Base-by-base conservation (phyloP, 2,797 vertebrate genomes). In the Muscicapa striata region DNA sequence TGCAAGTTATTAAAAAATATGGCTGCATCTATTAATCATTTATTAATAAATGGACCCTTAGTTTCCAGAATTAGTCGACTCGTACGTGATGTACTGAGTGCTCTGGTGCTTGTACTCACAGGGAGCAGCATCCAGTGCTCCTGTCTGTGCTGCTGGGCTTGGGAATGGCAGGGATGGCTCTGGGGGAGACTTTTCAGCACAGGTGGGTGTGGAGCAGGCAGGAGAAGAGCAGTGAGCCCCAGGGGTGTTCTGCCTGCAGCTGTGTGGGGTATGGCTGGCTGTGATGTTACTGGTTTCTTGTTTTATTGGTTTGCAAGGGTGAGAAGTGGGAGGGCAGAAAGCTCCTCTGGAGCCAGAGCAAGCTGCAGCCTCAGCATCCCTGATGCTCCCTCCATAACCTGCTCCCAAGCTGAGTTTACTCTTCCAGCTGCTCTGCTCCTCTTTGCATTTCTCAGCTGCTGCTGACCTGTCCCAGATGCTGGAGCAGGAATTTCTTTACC, bases 1-100 rank as follows among this genome's bases (percentile, higher is more conserved):
- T 88, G 95, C 83, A 86, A 94, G 95, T 95, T 96, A 95, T 96
- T 97, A 96, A 95, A 94, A 93, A 96, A 82, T 86, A 94, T 18
- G 75, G 80, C 95, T 89, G 84, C 77, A 40, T 66, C 95, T 95
- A 96, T 97, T 97, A 95, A 97, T 96, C 95, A 96, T 81, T 81
- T 94, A 94, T 96, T 97, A 97, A 95, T 96, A 93, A 95, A 92
- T 75, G 69, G 91, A 84, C 92, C 89, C 66, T 79, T 45, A 11
- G 76, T 82, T 92, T 87, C 61, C 85, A 73, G 81, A 32, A 27
- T 76, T 70, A 68, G 72, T 77, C 11, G 17, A 5, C 43, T 87
- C 1, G 1, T 46, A 46, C 6, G 1, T 52, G 87, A 43, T 15
- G 32, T 38, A 13, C 21, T 5, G 23, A 81, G 46, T 58, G 45